Percentiles rank a stretch among this genome's conserved stretches.
phyloP scores from a whole-genome alignment of 2,888 invertebrate genomes.

The Phorcus lineatus region DNA sequence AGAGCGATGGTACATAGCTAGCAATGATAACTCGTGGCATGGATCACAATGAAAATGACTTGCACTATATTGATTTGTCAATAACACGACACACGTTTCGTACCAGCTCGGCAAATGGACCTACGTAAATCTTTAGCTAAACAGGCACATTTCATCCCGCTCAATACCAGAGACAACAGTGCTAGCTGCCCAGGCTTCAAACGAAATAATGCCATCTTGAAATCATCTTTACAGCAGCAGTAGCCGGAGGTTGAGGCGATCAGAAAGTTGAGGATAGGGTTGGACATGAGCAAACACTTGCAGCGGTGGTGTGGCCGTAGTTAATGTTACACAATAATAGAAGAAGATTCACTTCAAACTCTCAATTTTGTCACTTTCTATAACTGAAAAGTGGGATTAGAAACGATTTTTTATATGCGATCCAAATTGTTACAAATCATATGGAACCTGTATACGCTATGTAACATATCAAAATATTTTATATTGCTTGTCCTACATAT shows the following conservation, averaged over 20 bases:
- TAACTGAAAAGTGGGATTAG: too few species aligned
- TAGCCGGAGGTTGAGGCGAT: not conserved
- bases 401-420: too few species aligned
- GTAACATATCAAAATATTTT: too few species aligned
- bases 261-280: too few species aligned
- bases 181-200: not conserved
- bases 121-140: conserved; percentile 10
- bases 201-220: not conserved
- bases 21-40: not conserved
- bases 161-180: not conserved
- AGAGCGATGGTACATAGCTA: not conserved
- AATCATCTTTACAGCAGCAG: not conserved
- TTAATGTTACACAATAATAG: too few species aligned
- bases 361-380: too few species aligned
- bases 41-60: conserved; percentile 7
- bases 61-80: conserved; percentile 1
- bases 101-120: conserved; percentile 10
- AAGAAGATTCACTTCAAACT: too few species aligned
- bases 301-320: too few species aligned
- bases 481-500: too few species aligned
- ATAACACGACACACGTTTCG: conserved; percentile 11
- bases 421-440: too few species aligned
- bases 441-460: too few species aligned
- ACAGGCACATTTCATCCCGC: conserved; percentile 7
- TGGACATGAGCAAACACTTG: too few species aligned